Base-by-base conservation (phyloP, 1,140 invertebrate genomes). In the Neocloeon triangulifer region DNA sequence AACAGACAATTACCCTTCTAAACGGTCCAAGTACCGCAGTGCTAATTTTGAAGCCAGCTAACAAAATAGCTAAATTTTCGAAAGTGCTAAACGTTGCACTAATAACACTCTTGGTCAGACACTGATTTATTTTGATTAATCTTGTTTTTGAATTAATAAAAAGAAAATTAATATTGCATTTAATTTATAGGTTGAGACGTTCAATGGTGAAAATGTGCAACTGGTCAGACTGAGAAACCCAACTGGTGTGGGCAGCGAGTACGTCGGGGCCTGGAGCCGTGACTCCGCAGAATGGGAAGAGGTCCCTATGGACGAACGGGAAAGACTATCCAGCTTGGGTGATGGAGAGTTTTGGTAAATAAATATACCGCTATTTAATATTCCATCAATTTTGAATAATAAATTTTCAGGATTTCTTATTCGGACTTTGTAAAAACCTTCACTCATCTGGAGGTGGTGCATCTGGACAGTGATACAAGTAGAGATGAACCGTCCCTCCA, bases 341-440 rank as follows among this genome's bases (percentile, higher is more conserved):
- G 69, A 76, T 41, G 78, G 78, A 19, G 77, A 82, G 53, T 86
- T 86, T 51, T 88, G 80, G 75, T 67, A 39, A 49, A 45, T 37
- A 23, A n/a, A 32, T 17, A 33, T 25, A 10, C 14, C 17, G 13
- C 35, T 15, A 27, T 16, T 17, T 32, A n/a, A n/a, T n/a, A n/a
- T n/a, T n/a, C n/a, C n/a, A n/a, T 23, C n/a, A n/a, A 8, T 23
- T 23, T 8, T 23, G 8, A 23, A 28, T 21, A 17, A 10, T 36
- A 37, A 8, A 29, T 17, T 39, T 40, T 1, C 36, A 70, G 66
- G 69, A 81, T 89, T 56, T 66, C 76, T 0, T 82, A 77, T 44
- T 63, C 66, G 4, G 81, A 88, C 47, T 85, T 89, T 43, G 63
- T 78, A 19, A 70, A 74, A 44, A 73, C 75, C 0, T 89, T 88